phyloP scores from a whole-genome alignment of 1,140 invertebrate genomes.

The Conus ventricosus region DNA sequence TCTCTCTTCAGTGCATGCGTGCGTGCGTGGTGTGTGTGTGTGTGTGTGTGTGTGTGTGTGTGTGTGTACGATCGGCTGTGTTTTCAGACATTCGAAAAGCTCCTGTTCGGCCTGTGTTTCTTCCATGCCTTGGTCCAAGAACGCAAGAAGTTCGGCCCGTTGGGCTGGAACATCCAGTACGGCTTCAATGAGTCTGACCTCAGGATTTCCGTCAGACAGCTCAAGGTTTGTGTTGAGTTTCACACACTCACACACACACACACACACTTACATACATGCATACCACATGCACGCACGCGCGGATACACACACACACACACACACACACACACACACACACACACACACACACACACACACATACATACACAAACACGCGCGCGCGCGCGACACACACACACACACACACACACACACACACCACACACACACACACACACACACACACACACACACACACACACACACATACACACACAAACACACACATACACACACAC shows the following conservation, averaged over 20 bases:
- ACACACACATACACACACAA: slow-evolving; percentile 4
- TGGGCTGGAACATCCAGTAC: slow-evolving; percentile 75
- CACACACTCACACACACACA: neutral
- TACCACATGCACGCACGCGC: slow-evolving; percentile 10
- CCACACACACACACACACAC: neutral
- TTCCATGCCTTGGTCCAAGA: slow-evolving; percentile 76
- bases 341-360: no score
- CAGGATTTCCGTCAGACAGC: slow-evolving; percentile 73
- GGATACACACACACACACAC: no score
- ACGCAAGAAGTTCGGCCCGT: slow-evolving; percentile 73
- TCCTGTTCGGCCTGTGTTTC: slow-evolving; percentile 74
- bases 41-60: no score
- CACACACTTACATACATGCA: neutral
- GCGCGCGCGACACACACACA: no score
- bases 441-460: neutral
- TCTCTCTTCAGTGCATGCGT: neutral
- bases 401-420: neutral
- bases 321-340: no score
- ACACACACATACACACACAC: slow-evolving; percentile 13
- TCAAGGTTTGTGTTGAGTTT: slow-evolving; percentile 76
- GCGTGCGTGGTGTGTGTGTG: no score
- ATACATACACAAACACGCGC: slow-evolving; percentile 15
- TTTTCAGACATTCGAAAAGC: slow-evolving; percentile 43
- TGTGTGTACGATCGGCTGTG: neutral
- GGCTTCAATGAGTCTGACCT: slow-evolving; percentile 75